These are phyloP conservation scores for Amphipoea lucens DNA, from an alignment of 2,888 invertebrate species.

Conservation along the genomic window DNA sequence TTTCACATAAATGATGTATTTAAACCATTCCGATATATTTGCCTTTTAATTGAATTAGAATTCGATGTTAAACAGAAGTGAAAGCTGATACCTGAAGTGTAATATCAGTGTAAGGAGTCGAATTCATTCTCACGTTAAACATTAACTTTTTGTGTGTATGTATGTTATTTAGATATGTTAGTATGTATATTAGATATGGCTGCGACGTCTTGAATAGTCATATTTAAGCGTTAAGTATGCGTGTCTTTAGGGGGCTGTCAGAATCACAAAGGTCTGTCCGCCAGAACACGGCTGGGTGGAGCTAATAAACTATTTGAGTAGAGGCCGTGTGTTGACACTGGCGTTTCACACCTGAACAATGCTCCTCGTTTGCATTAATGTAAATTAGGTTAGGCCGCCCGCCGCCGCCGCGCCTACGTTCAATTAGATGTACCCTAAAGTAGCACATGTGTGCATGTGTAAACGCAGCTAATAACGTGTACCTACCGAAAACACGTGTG, in stretches of 20 bases:
- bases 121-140: constrained; percentile 63
- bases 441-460: constrained; percentile 86
- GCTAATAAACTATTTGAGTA: constrained; percentile 90
- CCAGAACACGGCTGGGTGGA: constrained; percentile 88
- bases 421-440: constrained; percentile 89
- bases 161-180: constrained; percentile 67
- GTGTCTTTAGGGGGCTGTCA: constrained; percentile 86
- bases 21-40: constrained; percentile 23
- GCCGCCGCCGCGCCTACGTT: constrained; percentile 87
- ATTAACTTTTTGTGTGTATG: constrained; percentile 56
- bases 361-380: constrained; percentile 90
- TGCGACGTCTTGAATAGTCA: constrained; percentile 82
- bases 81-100: constrained; percentile 50
- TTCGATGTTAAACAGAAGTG: constrained; percentile 27
- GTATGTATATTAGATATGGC: constrained; percentile 71
- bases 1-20: constrained; percentile 24
- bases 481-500: constrained; percentile 60
- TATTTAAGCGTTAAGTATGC: constrained; percentile 87
- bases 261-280: constrained; percentile 86
- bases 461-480: constrained; percentile 78
- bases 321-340: constrained; percentile 89
- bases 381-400: constrained; percentile 89
- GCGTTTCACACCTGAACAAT: constrained; percentile 90
- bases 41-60: constrained; percentile 35
- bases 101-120: constrained; percentile 49